Base-by-base conservation (phyloP, 2,797 vertebrate species). In the Gymnothorax reevesii region DNA sequence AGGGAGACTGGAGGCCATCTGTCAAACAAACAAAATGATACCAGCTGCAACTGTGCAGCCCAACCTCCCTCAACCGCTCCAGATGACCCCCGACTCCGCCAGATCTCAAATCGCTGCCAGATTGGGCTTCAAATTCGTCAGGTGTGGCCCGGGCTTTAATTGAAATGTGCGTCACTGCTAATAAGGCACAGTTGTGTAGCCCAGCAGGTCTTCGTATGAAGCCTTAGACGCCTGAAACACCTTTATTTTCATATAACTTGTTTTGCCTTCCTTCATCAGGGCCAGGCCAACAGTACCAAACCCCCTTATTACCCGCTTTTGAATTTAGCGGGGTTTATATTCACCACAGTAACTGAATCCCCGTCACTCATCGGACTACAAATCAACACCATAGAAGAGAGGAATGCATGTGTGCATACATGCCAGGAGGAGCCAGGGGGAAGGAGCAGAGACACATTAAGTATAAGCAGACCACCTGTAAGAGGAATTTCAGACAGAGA, bases 181-280 rank as follows among this genome's bases (percentile, higher is more conserved):
- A 52, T 33, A 2, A 42, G 57, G 17, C 52, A 52, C 49, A 82
- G 33, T 22, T 59, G 77, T 4, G n/a, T 5, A 62, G 15, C 59
- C 52, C 80, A 42, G 80, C 13, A 87, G 90, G 92, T 92, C 85
- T 75, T 73, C 88, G 87, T 90, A 85, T 90, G 52, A 92, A 90
- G 92, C 90, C 90, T 89, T 84, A 91, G 85, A 90, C 62, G 89
- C 79, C 90, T 92, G 90, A 92, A 92, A 92, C 83, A 57, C 3
- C 3, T 12, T 55, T 12, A 42, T 42, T 55, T 82, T 55, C 12
- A 5, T 22, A 25, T 57, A 27, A 55, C 88, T 91, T 90, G 86
- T 88, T 87, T 91, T 91, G 86, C 27, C 85, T 88, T 88, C 64
- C 88, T 87, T 90, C 86, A 82, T 87, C 79, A 83, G 85, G 82